These are phyloP conservation scores for Eupeodes latifasciatus DNA, from an alignment of 2,888 invertebrate genomes.

Conservation along the genomic window DNA sequence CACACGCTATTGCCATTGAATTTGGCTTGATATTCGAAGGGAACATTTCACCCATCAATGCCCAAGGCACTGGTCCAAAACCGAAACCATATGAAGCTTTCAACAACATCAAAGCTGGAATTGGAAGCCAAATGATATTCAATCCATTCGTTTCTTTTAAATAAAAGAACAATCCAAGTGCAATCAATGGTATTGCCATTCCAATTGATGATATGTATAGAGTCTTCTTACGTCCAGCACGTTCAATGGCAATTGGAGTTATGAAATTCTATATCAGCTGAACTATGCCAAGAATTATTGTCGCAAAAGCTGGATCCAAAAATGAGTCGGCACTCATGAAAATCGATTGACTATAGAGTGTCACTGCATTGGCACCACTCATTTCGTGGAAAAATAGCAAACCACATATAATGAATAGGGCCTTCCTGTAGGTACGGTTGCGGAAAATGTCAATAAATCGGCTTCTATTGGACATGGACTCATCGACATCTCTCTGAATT, in stretches of 20 bases:
- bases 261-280: constrained; percentile 89
- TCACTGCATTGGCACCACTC: constrained; percentile 91
- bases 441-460: constrained; percentile 86
- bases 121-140: constrained; percentile 88
- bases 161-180: constrained; percentile 87
- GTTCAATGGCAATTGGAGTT: constrained; percentile 91
- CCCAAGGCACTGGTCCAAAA: constrained; percentile 92
- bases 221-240: constrained; percentile 89
- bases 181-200: constrained; percentile 87
- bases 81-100: constrained; percentile 90
- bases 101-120: constrained; percentile 89
- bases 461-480: constrained; percentile 83
- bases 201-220: constrained; percentile 89
- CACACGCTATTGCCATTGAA: constrained; percentile 91
- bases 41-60: constrained; percentile 92
- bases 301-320: constrained; percentile 87
- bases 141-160: constrained; percentile 84
- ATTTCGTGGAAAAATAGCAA: constrained; percentile 93
- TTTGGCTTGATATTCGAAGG: constrained; percentile 90
- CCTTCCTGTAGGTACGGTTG: constrained; percentile 89
- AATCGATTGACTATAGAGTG: constrained; percentile 91
- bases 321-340: constrained; percentile 88
- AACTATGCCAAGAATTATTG: constrained; percentile 90
- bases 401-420: constrained; percentile 89
- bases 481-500: constrained; percentile 86